phyloP scores from a whole-genome alignment of 2,113 vertebrate genomes.

The Heterocephalus glaber region DNA sequence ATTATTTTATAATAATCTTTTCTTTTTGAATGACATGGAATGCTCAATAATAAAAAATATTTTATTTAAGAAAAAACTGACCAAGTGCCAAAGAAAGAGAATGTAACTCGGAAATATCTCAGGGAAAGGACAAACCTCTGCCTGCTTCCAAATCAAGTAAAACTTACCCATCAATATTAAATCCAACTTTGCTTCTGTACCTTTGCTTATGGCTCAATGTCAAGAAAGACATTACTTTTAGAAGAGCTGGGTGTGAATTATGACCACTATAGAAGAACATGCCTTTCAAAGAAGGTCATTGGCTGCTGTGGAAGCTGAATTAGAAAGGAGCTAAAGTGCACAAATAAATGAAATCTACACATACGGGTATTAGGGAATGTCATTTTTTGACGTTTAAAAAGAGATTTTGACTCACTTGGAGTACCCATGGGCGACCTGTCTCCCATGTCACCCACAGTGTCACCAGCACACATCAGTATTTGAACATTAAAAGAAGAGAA shows the following conservation, averaged over 20 bases:
- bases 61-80: not conserved
- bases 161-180: not conserved
- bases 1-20: slow-evolving; percentile 18
- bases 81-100: not conserved
- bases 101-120: not conserved
- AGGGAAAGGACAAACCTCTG: slow-evolving; percentile 36
- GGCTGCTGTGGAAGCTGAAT: slow-evolving; percentile 48
- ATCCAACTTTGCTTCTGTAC: not conserved
- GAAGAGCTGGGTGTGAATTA: not conserved
- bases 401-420: slow-evolving; percentile 60
- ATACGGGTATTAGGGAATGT: slow-evolving; percentile 41
- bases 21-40: not conserved
- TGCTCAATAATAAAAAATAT: not conserved
- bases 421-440: not conserved
- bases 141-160: slow-evolving; percentile 46
- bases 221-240: slow-evolving; percentile 29
- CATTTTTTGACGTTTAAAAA: slow-evolving; percentile 59
- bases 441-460: not conserved
- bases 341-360: slow-evolving; percentile 55
- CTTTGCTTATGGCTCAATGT: not conserved
- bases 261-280: slow-evolving; percentile 44
- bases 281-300: slow-evolving; percentile 45
- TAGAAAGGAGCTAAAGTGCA: slow-evolving; percentile 49
- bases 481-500: slow-evolving; percentile 50
- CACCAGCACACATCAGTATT: slow-evolving; percentile 24